Evolutionary conservation across 1,140 invertebrate species (phyloP).

Genomic region (Drosophila lacteicornis): DNA sequence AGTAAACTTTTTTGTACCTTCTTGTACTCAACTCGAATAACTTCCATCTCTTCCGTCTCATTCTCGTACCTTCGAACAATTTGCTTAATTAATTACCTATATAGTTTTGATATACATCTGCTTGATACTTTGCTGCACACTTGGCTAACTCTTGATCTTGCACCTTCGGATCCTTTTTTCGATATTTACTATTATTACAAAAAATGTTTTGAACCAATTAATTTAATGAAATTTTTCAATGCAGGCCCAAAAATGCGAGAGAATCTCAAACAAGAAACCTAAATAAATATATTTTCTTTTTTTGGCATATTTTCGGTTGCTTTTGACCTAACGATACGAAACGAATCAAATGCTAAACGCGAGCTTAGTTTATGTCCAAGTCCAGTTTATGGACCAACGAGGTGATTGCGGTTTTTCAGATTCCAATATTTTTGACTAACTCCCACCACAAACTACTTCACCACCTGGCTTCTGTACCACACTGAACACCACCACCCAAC

Average conservation of each 20-base stretch:
- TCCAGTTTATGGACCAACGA: conserved; percentile 85
- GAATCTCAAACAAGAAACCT: conserved; percentile 35
- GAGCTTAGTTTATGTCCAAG: conserved; percentile 85
- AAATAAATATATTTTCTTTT: conserved; percentile 56
- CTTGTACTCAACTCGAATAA: conserved; percentile 16
- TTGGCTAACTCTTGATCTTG: conserved; percentile 61
- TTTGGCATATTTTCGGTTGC: conserved; percentile 79
- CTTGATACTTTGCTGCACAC: conserved; percentile 68
- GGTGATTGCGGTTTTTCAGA: conserved; percentile 80
- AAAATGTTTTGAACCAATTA: conserved; percentile 48
- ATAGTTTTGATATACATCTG: conserved; percentile 52
- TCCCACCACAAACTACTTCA: conserved; percentile 34
- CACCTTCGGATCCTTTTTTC: conserved; percentile 58
- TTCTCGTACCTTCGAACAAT: conserved; percentile 30
- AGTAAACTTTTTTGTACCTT: conserved; percentile 27
- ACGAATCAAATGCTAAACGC: conserved; percentile 69
- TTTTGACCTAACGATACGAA: conserved; percentile 66
- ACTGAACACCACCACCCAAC: conserved; percentile 27
- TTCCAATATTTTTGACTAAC: conserved; percentile 57
- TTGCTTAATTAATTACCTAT: conserved; percentile 27
- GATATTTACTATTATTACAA: conserved; percentile 41
- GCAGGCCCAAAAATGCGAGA: conserved; percentile 54
- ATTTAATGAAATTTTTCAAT: conserved; percentile 57
- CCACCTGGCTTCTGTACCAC: conserved; percentile 43
- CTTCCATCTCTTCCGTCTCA: conserved; percentile 38